phyloP scores from a whole-genome alignment of 2,888 invertebrate genomes.

The Agonopterix arenella region DNA sequence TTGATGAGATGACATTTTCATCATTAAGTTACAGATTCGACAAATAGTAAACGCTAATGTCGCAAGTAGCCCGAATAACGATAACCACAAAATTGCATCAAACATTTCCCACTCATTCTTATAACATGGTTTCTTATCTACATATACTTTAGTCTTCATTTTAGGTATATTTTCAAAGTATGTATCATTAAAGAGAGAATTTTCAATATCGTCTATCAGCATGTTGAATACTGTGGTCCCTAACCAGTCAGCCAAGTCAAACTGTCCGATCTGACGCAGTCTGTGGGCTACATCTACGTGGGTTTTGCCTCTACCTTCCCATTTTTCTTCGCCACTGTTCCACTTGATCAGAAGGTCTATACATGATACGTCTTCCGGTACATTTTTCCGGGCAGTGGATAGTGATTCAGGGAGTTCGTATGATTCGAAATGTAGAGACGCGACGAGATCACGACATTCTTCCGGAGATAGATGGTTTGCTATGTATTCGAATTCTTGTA shows the following conservation, averaged over 20 bases:
- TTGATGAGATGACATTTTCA: too few relatives aligned
- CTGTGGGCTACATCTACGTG: constrained; percentile 74
- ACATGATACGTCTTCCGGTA: constrained; percentile 72
- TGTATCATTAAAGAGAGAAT: constrained; percentile 29
- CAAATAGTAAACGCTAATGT: constrained; percentile 19
- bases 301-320: constrained; percentile 73
- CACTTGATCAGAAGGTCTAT: constrained; percentile 75
- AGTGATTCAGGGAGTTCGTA: constrained; percentile 33
- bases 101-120: constrained; percentile 29
- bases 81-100: constrained; percentile 34
- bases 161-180: constrained; percentile 12
- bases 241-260: constrained; percentile 79
- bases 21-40: too few relatives aligned
- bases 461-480: constrained; percentile 71
- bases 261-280: constrained; percentile 75
- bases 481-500: constrained; percentile 55
- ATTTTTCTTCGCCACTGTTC: constrained; percentile 51
- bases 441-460: constrained; percentile 77
- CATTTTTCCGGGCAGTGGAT: constrained; percentile 39
- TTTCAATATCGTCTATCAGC: constrained; percentile 65
- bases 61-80: constrained; percentile 22
- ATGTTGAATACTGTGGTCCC: constrained; percentile 74
- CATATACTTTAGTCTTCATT: constrained; percentile 7
- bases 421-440: constrained; percentile 70
- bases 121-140: constrained; percentile 15